Percentiles rank a stretch among this genome's conserved stretches.
These are phyloP conservation scores for Xenopus laevis DNA, from an alignment of 2,113 vertebrate genomes.

Conservation along the genomic window DNA sequence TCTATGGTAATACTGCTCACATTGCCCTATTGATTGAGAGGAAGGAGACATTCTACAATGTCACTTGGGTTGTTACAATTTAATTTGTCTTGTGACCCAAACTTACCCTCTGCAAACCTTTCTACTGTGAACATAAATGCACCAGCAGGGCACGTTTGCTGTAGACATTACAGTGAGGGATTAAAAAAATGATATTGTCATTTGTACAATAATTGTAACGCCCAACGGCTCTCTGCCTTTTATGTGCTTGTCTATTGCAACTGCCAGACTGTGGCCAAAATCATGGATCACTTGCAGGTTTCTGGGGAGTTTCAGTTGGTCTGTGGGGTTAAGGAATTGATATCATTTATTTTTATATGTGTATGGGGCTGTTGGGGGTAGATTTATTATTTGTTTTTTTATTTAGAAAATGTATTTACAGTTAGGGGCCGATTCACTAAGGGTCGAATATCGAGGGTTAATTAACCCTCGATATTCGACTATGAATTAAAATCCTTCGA, in stretches of 20 bases:
- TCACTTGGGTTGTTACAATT: slow-evolving; percentile 79
- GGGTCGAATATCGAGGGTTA: no score
- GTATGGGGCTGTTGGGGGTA: no score
- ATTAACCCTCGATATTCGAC: no score
- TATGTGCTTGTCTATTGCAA: background rate
- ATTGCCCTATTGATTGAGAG: slow-evolving; percentile 75
- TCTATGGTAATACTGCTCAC: slow-evolving; percentile 77
- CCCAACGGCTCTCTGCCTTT: background rate
- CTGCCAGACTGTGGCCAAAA: background rate
- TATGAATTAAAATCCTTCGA: no score
- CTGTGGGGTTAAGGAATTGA: no score
- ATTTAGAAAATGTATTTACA: no score
- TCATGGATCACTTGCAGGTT: background rate
- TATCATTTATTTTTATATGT: no score
- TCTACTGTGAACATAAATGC: slow-evolving; percentile 59
- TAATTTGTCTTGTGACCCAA: slow-evolving; percentile 76
- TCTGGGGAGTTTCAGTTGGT: background rate
- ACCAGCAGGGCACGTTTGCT: slow-evolving; percentile 52
- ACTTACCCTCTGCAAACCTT: slow-evolving; percentile 76
- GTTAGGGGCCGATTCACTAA: no score
- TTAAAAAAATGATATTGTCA: slow-evolving; percentile 18
- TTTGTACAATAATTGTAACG: background rate
- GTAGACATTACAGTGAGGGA: slow-evolving; percentile 45
- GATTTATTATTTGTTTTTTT: no score
- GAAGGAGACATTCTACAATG: slow-evolving; percentile 80